These are phyloP conservation scores for Ceratoteleas bidentatus DNA, from an alignment of 1,140 invertebrate species.

Conservation along the genomic window DNA sequence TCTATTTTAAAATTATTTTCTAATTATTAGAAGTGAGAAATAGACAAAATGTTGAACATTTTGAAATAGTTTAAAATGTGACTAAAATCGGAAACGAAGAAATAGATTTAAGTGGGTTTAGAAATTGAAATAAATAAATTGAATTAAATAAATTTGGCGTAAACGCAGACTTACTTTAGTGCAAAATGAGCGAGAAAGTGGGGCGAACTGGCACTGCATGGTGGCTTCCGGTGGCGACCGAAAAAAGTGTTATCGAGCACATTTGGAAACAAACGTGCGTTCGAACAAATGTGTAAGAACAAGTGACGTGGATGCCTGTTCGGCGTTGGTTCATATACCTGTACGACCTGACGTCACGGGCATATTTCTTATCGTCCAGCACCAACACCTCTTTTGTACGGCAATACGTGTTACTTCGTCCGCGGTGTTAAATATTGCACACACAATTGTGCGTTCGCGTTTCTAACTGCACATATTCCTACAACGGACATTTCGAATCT, in stretches of 20 bases:
- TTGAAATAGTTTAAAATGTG: too few species aligned
- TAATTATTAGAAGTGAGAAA: too few species aligned
- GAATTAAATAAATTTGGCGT: too few species aligned
- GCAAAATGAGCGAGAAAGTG: too few species aligned
- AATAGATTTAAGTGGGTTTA: too few species aligned
- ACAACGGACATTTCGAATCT: background rate
- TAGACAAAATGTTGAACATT: too few species aligned
- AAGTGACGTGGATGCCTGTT: constrained; percentile 78
- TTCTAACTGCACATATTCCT: constrained; percentile 27
- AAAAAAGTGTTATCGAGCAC: background rate
- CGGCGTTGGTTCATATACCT: constrained; percentile 79
- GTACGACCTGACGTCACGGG: constrained; percentile 79
- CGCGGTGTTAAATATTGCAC: constrained; percentile 42
- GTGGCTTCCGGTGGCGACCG: constrained; percentile 12
- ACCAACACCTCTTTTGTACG: constrained; percentile 61
- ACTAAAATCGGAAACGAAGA: too few species aligned
- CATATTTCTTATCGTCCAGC: constrained; percentile 76
- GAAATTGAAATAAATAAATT: too few species aligned
- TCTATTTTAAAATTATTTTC: too few species aligned
- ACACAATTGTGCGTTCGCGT: constrained; percentile 55
- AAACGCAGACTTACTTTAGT: too few species aligned
- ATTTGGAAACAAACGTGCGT: constrained; percentile 49
- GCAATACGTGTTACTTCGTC: constrained; percentile 48
- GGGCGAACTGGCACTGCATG: background rate
- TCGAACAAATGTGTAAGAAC: constrained; percentile 75